Evolutionary conservation across 2,113 vertebrate genomes (phyloP), one percentile per base, ranked within the genome.

Genomic region (Mirounga angustirostris): DNA sequence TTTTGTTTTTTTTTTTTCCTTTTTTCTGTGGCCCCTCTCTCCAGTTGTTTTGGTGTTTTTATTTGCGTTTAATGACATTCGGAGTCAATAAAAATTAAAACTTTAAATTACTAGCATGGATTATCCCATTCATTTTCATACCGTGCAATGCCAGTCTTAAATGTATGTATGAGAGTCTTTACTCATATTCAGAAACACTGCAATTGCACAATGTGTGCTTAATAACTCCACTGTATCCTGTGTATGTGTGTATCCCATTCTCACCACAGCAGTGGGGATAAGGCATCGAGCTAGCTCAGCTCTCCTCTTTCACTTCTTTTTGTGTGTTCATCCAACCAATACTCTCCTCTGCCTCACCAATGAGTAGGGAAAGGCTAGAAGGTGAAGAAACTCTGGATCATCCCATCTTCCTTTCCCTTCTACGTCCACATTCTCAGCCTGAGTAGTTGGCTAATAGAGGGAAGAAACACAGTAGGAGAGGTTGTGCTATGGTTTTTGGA

Each of bases 81-180:
- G 69, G 28, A 95, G 14, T 43, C 88, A 89, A 63, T 56, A 85
- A 84, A 97, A 61, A 52, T 52, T 50, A 61, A 83, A 50, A 88
- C 56, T 73, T 24, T 79, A 65, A 88, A 78, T 59, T 50, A 67
- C 54, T 61, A 61, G 36, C 43, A 10, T 54, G 18, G 13, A 2
- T 74, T 88, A 95, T 61, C 3, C 19, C 80, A 36, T 65, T 71
- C 11, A 26, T 67, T 30, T 92, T 89, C 11, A 2, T n/a, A 11
- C n/a, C 3, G 54, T 33, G 21, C 22, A 24, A 50, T 40, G 46
- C 5, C 12, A 33, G 24, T 78, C 71, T 67, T 69, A 85, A 89
- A 91, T n/a, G 4, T 56, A 33, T 19, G 1, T 30, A 30, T n/a
- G 71, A 67, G 80, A n/a, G 4, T 26, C 13, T 26, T 46, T 59